Evolutionary conservation across 2,797 vertebrate genomes (phyloP).

Genomic region (Mallotus villosus): DNA sequence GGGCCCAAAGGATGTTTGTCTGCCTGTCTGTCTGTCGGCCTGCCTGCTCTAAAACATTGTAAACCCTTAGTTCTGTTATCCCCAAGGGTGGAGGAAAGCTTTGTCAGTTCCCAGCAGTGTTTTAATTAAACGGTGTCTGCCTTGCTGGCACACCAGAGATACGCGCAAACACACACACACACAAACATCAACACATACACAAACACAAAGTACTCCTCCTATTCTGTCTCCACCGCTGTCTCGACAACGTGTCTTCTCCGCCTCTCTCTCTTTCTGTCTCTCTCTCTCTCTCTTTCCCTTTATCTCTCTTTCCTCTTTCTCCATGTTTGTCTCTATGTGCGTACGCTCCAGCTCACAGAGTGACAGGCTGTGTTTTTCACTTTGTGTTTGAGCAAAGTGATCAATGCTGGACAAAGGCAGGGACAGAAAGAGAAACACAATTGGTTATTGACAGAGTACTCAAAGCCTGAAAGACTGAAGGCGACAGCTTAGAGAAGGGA

Average conservation of each 20-base stretch:
- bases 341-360: conserved; percentile 40
- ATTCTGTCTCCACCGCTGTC: conserved; percentile 37
- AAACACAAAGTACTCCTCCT: conserved; percentile 44
- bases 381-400: conserved; percentile 71
- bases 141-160: conserved; percentile 25
- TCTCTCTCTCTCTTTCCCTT: conserved; percentile 14
- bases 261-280: background rate
- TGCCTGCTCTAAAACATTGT: conserved; percentile 37
- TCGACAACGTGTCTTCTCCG: conserved; percentile 40
- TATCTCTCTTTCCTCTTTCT: conserved; percentile 40
- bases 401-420: conserved; percentile 75
- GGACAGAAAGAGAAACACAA: conserved; percentile 67
- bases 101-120: conserved; percentile 56
- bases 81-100: conserved; percentile 31
- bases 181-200: conserved; percentile 17
- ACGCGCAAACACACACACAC: conserved; percentile 11
- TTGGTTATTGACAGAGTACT: conserved; percentile 82
- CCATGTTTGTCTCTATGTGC: background rate
- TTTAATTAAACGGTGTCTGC: conserved; percentile 68
- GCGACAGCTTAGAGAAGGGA: conserved; percentile 63
- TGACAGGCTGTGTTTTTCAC: conserved; percentile 75
- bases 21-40: conserved; percentile 17
- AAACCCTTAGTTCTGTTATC: conserved; percentile 57
- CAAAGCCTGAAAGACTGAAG: conserved; percentile 73
- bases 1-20: conserved; percentile 78